Evolutionary conservation across 2,888 invertebrate genomes (phyloP).

Genomic region (Stramonita haemastoma): DNA sequence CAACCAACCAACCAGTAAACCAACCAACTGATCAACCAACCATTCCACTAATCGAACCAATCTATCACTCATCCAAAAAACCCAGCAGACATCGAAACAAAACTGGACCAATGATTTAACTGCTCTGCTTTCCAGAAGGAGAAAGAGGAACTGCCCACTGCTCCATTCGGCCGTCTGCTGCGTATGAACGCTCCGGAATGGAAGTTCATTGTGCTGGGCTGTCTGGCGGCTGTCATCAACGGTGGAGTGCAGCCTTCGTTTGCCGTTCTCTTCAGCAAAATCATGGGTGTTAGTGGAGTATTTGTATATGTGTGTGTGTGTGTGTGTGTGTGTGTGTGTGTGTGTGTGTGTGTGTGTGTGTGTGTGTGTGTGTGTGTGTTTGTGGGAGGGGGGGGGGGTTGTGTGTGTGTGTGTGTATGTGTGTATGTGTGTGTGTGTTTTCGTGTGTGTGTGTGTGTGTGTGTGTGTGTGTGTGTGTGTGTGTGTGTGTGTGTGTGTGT

Average conservation of each 20-base stretch:
- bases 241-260: slow-evolving; percentile 79
- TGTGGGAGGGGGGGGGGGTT: too few relatives aligned
- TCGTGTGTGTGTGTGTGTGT: too few relatives aligned
- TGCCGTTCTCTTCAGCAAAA: slow-evolving; percentile 78
- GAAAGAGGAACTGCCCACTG: slow-evolving; percentile 55
- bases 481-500: too few relatives aligned
- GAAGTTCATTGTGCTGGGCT: slow-evolving; percentile 74
- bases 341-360: slow-evolving; percentile 32
- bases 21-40: too few relatives aligned
- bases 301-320: too few relatives aligned
- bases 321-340: neutral
- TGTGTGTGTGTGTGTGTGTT: too few relatives aligned
- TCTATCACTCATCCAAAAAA: too few relatives aligned
- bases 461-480: slow-evolving; percentile 34
- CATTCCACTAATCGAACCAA: too few relatives aligned
- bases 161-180: slow-evolving; percentile 69
- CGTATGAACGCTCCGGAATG: slow-evolving; percentile 77
- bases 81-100: too few relatives aligned
- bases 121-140: slow-evolving; percentile 36
- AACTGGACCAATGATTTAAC: neutral
- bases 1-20: too few relatives aligned
- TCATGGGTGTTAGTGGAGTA: slow-evolving; percentile 71
- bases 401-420: too few relatives aligned
- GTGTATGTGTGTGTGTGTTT: too few relatives aligned
- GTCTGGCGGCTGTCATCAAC: slow-evolving; percentile 74